Base-by-base conservation (phyloP, 2,797 vertebrate genomes). In the Rhincodon typus region DNA sequence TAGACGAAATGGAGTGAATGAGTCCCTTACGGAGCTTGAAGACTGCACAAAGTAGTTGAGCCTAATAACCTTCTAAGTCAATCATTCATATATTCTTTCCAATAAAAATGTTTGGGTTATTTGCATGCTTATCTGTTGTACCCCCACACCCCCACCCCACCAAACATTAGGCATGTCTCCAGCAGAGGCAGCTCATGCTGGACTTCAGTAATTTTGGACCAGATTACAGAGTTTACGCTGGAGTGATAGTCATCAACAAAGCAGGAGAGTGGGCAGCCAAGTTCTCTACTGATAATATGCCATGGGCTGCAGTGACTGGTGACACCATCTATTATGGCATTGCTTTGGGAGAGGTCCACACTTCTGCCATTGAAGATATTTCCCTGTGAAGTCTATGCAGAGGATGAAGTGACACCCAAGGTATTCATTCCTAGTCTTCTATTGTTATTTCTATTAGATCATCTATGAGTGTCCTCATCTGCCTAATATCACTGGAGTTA, bases 211-310 rank as follows among this genome's bases (percentile, higher is more conserved):
- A 96, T 99, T 99, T 99, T 98, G 98, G 97, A 97, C 98, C 38
- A 98, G 98, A 96, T 97, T 98, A 57, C 96, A 96, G 6, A 98
- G 98, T 0, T n/a, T 94, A 98, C 69, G 99, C 98, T 0, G 99
- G 99, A 38, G 97, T 98, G 96, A 98, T 99, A 96, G 97, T 98
- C 10, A 97, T 99, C 96, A 98, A 97, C 97, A 98, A 96, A 50
- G 97, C 97, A 79, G 99, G 99, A 46, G 97, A 97, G 74, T 99
- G 99, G 99, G 97, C 98, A 1, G 98, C 98, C 46, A 98, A 97
- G 62, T 99, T 98, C 97, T 98, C 97, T 96, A 98, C 98, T 50
- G 74, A 50, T n/a, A 97, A 98, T 96, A 99, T 99, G 99, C 95
- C 97, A 42, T 99, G 99, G 99, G 99, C 99, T 0, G 97, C 98